Conservation (phyloP, 2,113 vertebrate species). For the Gymnogyps californianus region DNA sequence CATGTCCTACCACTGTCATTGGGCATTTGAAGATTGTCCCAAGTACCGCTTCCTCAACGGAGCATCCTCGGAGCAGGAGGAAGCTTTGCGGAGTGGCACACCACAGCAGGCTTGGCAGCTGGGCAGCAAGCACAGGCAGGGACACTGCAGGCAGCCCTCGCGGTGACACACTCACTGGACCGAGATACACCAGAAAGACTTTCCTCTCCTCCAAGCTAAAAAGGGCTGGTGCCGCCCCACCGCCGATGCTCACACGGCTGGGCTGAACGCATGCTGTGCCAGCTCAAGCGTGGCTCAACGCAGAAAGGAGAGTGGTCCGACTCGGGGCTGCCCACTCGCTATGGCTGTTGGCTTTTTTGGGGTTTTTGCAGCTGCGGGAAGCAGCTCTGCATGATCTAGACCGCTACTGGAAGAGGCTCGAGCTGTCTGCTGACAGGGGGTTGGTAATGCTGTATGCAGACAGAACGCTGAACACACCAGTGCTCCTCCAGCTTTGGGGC, state of each 20-base stretch:
- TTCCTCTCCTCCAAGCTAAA: not conserved
- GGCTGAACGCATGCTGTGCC: not conserved
- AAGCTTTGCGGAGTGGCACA: not conserved
- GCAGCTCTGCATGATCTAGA: not conserved
- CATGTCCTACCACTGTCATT: not conserved
- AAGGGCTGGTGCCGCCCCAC: too few species aligned
- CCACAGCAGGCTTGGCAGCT: not conserved
- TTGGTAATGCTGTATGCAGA: not conserved
- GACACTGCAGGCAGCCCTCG: not conserved
- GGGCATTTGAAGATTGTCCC: not conserved
- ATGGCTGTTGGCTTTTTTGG: too few species aligned
- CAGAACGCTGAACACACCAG: not conserved
- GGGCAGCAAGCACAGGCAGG: not conserved
- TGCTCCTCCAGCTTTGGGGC: not conserved
- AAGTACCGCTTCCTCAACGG: too few species aligned
- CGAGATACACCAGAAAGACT: too few species aligned
- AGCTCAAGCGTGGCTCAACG: not conserved
- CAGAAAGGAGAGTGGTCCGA: too few species aligned
- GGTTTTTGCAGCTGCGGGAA: not conserved
- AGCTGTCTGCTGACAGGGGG: not conserved
- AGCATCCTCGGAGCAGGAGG: not conserved
- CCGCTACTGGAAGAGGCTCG: not conserved
- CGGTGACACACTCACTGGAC: not conserved
- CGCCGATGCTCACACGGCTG: not conserved
- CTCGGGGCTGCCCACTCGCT: too few species aligned